These are phyloP conservation scores for Syngnathus scovelli DNA, from an alignment of 2,113 vertebrate genomes.

Conservation along the genomic window DNA sequence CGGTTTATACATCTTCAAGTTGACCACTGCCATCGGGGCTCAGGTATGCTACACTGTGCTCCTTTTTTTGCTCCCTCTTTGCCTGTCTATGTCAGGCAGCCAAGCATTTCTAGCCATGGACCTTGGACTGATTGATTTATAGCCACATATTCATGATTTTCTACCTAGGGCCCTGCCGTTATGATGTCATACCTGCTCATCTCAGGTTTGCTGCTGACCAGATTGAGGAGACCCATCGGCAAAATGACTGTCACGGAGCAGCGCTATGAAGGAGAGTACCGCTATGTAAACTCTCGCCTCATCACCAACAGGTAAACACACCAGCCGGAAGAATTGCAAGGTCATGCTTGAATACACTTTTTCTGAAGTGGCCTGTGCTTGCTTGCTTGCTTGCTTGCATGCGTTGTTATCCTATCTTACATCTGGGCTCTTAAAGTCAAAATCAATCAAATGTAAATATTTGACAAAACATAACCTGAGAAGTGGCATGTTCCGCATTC, in stretches of 20 bases:
- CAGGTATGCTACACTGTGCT: constrained; percentile 72
- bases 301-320: constrained; percentile 89
- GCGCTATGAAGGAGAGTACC: constrained; percentile 94
- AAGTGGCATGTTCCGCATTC: background rate
- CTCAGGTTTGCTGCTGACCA: constrained; percentile 91
- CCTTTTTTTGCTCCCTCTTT: background rate
- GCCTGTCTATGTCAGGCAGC: no score
- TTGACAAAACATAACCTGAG: background rate
- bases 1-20: constrained; percentile 92
- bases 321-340: background rate
- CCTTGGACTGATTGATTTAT: background rate
- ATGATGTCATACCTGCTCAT: constrained; percentile 95
- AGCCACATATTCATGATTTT: background rate
- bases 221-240: constrained; percentile 88
- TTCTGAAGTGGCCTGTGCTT: background rate
- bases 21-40: constrained; percentile 91
- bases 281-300: constrained; percentile 93
- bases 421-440: no score
- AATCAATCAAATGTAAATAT: no score
- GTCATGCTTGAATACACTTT: background rate
- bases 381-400: no score
- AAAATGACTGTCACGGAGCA: constrained; percentile 94
- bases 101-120: no score
- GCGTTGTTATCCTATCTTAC: no score
- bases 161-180: constrained; percentile 79